These are phyloP conservation scores for Gerosis bhagava DNA, from an alignment of 2,888 invertebrate genomes.

Conservation along the genomic window DNA sequence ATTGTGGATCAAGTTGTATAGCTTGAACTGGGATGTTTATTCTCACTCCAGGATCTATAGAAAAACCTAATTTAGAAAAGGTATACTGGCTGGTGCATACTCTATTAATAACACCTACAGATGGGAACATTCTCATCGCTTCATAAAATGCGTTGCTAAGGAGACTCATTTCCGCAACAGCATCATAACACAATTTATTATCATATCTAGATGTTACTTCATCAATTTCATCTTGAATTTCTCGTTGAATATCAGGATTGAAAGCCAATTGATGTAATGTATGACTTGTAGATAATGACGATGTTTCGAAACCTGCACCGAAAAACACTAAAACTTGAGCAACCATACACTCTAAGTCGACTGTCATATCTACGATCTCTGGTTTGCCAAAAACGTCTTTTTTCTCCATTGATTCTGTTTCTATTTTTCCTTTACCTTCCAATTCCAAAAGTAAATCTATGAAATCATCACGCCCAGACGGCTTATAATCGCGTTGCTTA, in stretches of 20 bases:
- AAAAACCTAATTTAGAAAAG: slow-evolving; percentile 47
- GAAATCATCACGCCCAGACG: slow-evolving; percentile 49
- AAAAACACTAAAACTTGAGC: slow-evolving; percentile 64
- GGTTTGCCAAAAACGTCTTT: slow-evolving; percentile 48
- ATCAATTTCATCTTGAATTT: slow-evolving; percentile 60
- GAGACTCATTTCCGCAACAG: slow-evolving; percentile 50
- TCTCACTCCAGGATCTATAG: slow-evolving; percentile 55
- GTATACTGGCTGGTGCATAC: slow-evolving; percentile 45
- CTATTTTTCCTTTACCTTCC: slow-evolving; percentile 49
- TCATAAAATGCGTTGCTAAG: slow-evolving; percentile 56
- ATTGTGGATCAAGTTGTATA: slow-evolving; percentile 55
- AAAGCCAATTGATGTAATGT: slow-evolving; percentile 60
- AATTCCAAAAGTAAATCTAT: slow-evolving; percentile 48
- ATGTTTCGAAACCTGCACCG: slow-evolving; percentile 72
- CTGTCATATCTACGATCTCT: slow-evolving; percentile 45
- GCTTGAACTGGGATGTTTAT: slow-evolving; percentile 56
- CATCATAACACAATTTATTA: slow-evolving; percentile 56
- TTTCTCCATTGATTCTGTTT: slow-evolving; percentile 54
- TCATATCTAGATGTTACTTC: slow-evolving; percentile 48
- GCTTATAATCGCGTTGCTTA: slow-evolving; percentile 50
- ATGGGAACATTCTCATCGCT: slow-evolving; percentile 53
- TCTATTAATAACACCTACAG: slow-evolving; percentile 50
- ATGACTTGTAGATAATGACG: slow-evolving; percentile 63
- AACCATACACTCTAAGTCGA: slow-evolving; percentile 45
- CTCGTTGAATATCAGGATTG: slow-evolving; percentile 57